Evolutionary conservation across 2,888 invertebrate genomes (phyloP).

Genomic region (Drosophila anomelani): DNA sequence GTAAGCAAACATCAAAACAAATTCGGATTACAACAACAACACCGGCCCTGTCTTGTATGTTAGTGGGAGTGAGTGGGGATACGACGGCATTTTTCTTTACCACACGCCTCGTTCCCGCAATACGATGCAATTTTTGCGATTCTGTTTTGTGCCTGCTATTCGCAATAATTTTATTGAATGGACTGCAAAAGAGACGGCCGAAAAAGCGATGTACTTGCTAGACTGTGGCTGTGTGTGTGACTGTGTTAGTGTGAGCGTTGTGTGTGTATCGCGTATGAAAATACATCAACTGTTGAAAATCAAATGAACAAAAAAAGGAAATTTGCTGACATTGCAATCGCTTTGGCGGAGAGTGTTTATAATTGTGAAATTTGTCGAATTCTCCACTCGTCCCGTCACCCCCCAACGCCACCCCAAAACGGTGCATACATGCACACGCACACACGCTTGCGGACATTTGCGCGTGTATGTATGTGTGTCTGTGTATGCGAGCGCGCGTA

Average conservation of each 20-base stretch:
- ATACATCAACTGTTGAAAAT: slow-evolving; percentile 51
- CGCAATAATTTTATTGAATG: slow-evolving; percentile 78
- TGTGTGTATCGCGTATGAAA: slow-evolving; percentile 51
- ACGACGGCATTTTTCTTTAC: slow-evolving; percentile 71
- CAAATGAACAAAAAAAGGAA: slow-evolving; percentile 9
- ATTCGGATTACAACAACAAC: slow-evolving; percentile 47
- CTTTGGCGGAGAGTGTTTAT: slow-evolving; percentile 22
- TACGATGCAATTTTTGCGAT: slow-evolving; percentile 74
- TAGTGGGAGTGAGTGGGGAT: slow-evolving; percentile 49
- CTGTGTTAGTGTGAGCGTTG: slow-evolving; percentile 22
- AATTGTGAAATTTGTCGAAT: slow-evolving; percentile 28
- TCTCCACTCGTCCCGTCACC: slow-evolving; percentile 10
- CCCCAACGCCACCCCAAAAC: slow-evolving; percentile 45
- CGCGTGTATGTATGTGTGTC: slow-evolving; percentile 13
- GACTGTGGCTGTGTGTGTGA: slow-evolving; percentile 30
- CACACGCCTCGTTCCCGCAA: slow-evolving; percentile 51
- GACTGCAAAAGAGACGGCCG: slow-evolving; percentile 65
- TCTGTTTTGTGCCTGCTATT: slow-evolving; percentile 73
- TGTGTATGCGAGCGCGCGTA: slow-evolving; percentile 61
- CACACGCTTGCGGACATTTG: slow-evolving; percentile 7
- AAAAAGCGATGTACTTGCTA: slow-evolving; percentile 69
- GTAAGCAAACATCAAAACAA: slow-evolving; percentile 46
- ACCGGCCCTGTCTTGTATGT: slow-evolving; percentile 17
- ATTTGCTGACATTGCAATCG: slow-evolving; percentile 38
- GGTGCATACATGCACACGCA: slow-evolving; percentile 43